Evolutionary conservation across 2,888 invertebrate genomes (phyloP), one percentile per base, ranked within the genome.

Genomic region (Agrotis puta): DNA sequence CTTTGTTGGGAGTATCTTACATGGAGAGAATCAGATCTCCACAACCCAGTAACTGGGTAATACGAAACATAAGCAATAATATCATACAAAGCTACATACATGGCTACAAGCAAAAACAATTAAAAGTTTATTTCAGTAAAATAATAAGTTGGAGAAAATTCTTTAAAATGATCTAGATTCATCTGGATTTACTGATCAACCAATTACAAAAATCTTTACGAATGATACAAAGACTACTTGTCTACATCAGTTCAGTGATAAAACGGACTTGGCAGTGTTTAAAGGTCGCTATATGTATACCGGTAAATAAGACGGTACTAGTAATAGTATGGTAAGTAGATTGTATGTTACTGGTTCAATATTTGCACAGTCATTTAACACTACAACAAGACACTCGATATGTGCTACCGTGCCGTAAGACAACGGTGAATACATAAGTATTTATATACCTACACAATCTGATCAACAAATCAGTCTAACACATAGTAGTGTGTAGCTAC

Each of bases 301-400:
- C 62, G 33, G 59, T 70, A 69, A 18, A 64, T 14, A 53, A 57
- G 48, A 63, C 62, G 43, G 48, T 63, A 66, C 48, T 63, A 13
- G 53, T 67, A 65, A 48, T 69, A 33, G 27, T 66, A 66, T 63
- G 59, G 59, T 67, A 54, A 58, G 76, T 74, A 58, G 53, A 64
- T 64, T 74, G 53, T 80, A 64, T 57, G 57, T 56, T 56, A 76
- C 58, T 65, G 61, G 80, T 79, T 64, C 51, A 59, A 76, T 72
- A 73, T 83, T 77, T 81, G 81, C 72, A 68, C 50, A 65, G 81
- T 81, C 81, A 83, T 81, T 70, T 65, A 66, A 58, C 71, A 62
- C 22, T 64, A 45, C 65, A 51, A n/a, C 47, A 20, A 61, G 56
- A 22, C 18, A 20, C 70, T 75, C 48, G 63, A 27, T 68, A 33